These are phyloP conservation scores for Diarsia rubi DNA, from an alignment of 2,888 invertebrate species.

Conservation along the genomic window DNA sequence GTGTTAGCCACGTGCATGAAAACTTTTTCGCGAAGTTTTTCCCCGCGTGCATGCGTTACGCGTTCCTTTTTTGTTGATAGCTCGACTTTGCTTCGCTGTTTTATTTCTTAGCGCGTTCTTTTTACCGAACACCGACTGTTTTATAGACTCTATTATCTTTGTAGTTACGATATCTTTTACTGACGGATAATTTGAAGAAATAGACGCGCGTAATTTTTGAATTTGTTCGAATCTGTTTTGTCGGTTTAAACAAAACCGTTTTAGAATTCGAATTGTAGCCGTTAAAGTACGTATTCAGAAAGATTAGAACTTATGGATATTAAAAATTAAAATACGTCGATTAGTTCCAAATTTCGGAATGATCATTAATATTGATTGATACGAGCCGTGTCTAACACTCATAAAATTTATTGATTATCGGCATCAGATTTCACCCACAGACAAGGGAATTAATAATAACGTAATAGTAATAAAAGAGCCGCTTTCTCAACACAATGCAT, in stretches of 20 bases:
- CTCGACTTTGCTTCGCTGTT: slow-evolving; percentile 49
- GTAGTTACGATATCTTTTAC: slow-evolving; percentile 62
- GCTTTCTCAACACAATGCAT: slow-evolving; percentile 86
- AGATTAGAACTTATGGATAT: slow-evolving; percentile 83
- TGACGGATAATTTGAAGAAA: slow-evolving; percentile 60
- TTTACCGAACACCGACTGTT: slow-evolving; percentile 57
- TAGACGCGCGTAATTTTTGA: slow-evolving; percentile 67
- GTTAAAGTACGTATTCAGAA: slow-evolving; percentile 76
- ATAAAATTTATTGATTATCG: slow-evolving; percentile 85
- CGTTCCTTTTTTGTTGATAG: slow-evolving; percentile 63
- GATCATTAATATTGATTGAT: slow-evolving; percentile 88
- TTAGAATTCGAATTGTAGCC: slow-evolving; percentile 73
- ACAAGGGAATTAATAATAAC: slow-evolving; percentile 81
- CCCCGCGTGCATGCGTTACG: slow-evolving; percentile 65
- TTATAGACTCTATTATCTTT: slow-evolving; percentile 53
- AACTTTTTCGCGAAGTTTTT: slow-evolving; percentile 84
- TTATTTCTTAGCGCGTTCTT: slow-evolving; percentile 60
- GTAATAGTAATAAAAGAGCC: slow-evolving; percentile 80
- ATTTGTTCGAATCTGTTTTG: slow-evolving; percentile 71
- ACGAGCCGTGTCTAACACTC: slow-evolving; percentile 87
- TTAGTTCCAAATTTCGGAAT: slow-evolving; percentile 87
- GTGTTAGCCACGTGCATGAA: slow-evolving; percentile 87
- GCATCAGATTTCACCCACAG: slow-evolving; percentile 81
- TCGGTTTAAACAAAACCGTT: slow-evolving; percentile 73
- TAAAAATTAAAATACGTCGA: slow-evolving; percentile 85